Evolutionary conservation across 2,113 vertebrate species (phyloP), one percentile per base, ranked within the genome.

Genomic region (Perccottus glenii): DNA sequence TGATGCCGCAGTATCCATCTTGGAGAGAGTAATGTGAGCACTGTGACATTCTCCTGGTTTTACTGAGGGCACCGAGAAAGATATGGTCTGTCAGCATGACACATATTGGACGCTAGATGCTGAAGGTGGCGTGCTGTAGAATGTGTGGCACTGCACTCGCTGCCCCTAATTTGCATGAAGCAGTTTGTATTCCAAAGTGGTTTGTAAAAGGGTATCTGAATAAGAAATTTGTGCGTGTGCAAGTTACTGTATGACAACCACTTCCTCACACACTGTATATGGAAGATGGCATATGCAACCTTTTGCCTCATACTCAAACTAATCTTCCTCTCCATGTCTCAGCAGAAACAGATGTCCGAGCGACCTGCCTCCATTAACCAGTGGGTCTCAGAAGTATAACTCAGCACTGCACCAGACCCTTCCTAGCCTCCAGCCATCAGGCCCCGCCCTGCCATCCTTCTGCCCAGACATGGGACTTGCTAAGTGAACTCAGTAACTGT

Each of bases 41-140:
- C 78, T 42, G 75, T 90, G 88, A 89, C 85, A 87, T 87, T 87
- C 78, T 75, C 73, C 73, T 66, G 62, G 81, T 84, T 83, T 86
- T 80, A 86, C 79, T 38, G 81, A 81, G 78, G 82, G 75, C 68
- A 75, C 60, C 12, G 64, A 70, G 74, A 73, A 78, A 85, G 87
- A 84, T 80, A 80, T 64, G 73, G 73, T 70, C 84, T 88, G 87
- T 84, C 89, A 84, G 86, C 76, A 72, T 78, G 76, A 85, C 70
- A 27, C 62, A 85, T 82, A 87, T 84, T 78, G 78, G 75, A 75
- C 74, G 81, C 77, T 59, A 33, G 70, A 85, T 78, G 78, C 79
- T 67, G 79, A 79, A 72, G 79, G 72, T 77, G 78, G 75, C 60
- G 67, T 9, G 55, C 14, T 79, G 66, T 55, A 70, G 71, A 79